Percentiles rank a stretch among this genome's conserved stretches.
phyloP scores from a whole-genome alignment of 2,113 vertebrate species.

The Oenanthe oenanthe region DNA sequence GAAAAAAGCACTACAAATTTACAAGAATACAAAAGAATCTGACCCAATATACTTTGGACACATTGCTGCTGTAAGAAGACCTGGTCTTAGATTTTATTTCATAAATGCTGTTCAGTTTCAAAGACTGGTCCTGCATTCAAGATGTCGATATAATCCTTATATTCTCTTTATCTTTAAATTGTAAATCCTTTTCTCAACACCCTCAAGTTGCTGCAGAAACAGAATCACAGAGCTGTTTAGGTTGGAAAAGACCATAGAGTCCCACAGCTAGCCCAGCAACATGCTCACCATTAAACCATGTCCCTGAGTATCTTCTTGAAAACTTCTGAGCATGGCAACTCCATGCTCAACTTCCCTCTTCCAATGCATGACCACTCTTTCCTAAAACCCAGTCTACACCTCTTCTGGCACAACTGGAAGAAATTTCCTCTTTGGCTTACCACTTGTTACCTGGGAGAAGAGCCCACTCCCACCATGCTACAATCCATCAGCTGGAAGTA shows the following conservation, averaged over 20 bases:
- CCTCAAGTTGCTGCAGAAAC: background rate
- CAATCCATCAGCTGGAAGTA: background rate
- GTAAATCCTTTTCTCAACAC: background rate
- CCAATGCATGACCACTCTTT: background rate
- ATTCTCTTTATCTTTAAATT: background rate
- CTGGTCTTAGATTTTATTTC: background rate
- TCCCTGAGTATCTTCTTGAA: fast-evolving
- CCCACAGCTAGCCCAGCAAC: background rate
- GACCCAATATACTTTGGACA: background rate
- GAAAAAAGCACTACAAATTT: background rate
- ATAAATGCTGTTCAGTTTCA: background rate
- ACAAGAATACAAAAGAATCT: background rate
- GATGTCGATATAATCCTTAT: background rate
- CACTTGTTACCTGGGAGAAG: background rate
- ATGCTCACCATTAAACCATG: background rate
- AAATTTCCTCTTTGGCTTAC: background rate
- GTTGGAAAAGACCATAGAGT: background rate
- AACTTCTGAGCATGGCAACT: background rate
- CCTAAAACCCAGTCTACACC: background rate
- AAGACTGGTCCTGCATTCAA: background rate
- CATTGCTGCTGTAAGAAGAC: background rate
- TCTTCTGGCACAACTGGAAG: no score
- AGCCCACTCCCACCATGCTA: fast-evolving
- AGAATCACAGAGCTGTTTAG: background rate
- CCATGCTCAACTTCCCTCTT: background rate